A percentile compares a stretch with the other conserved stretches of the same genome.
Evolutionary conservation across 2,113 vertebrate species (phyloP).

Genomic region (Varanus salvator): DNA sequence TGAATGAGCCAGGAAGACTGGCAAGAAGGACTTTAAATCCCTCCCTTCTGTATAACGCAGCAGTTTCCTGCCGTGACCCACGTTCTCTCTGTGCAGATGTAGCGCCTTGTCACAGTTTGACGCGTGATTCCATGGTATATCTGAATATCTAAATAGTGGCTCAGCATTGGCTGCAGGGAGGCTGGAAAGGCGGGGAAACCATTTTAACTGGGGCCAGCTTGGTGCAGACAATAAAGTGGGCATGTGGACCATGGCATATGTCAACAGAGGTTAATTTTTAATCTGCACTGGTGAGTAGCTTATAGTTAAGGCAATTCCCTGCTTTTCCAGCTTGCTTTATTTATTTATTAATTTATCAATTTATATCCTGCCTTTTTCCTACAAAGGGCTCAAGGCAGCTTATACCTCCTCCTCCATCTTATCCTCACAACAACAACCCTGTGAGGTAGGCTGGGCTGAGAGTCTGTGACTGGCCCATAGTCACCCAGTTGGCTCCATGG

Average conservation of each 20-base stretch:
- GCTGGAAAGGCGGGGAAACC: neutral
- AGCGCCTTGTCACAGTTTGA: neutral
- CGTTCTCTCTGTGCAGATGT: neutral
- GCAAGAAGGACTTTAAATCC: neutral
- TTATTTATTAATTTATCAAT: no score
- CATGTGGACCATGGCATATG: neutral
- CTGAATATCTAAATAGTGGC: neutral
- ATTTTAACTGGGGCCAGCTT: neutral
- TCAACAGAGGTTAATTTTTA: neutral
- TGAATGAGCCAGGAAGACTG: neutral
- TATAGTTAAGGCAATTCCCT: neutral
- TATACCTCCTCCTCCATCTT: no score
- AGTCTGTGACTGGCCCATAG: no score
- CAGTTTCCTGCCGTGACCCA: neutral
- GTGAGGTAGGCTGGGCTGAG: no score
- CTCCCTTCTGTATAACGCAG: neutral
- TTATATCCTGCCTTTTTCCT: no score
- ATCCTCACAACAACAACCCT: no score
- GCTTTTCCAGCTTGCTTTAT: no score
- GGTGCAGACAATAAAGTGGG: neutral
- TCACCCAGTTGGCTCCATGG: no score
- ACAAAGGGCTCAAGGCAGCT: no score
- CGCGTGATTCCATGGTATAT: neutral
- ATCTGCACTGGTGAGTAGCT: neutral
- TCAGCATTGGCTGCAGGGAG: neutral